These are phyloP conservation scores for Athripsodes cinereus DNA, from an alignment of 2,888 invertebrate species.

Conservation along the genomic window DNA sequence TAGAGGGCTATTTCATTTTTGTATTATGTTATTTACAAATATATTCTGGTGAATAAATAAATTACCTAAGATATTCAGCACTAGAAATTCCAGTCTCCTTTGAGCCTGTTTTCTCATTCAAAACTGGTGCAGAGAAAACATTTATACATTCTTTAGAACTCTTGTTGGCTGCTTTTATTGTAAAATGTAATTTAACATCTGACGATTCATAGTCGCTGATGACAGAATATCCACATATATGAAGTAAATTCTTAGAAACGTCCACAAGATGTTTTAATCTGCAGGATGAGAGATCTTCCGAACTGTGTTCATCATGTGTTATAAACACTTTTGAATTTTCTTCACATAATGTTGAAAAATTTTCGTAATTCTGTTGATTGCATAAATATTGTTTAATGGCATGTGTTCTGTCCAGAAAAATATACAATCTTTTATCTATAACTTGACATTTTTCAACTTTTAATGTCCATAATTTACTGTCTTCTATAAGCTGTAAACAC, in stretches of 20 bases:
- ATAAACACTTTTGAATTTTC: slow-evolving; percentile 28
- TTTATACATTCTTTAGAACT: slow-evolving; percentile 30
- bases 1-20: no score
- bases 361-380: slow-evolving; percentile 1
- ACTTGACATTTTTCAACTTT: slow-evolving; percentile 39
- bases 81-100: slow-evolving; percentile 48
- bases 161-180: slow-evolving; percentile 39
- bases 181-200: slow-evolving; percentile 32
- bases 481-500: slow-evolving; percentile 36
- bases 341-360: not conserved
- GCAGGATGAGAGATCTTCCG: slow-evolving; percentile 35
- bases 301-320: slow-evolving; percentile 31
- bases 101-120: slow-evolving; percentile 49
- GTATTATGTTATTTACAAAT: no score
- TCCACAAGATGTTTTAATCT: slow-evolving; percentile 37
- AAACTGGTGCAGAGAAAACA: slow-evolving; percentile 54
- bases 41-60: not conserved
- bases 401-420: slow-evolving; percentile 47
- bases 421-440: slow-evolving; percentile 42
- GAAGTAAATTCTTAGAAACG: slow-evolving; percentile 36
- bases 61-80: slow-evolving; percentile 50
- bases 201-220: slow-evolving; percentile 34
- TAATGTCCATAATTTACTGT: slow-evolving; percentile 46
- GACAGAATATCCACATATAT: slow-evolving; percentile 9
- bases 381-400: slow-evolving; percentile 29